Evolutionary conservation across 2,888 invertebrate genomes (phyloP), one percentile per base, ranked within the genome.

Genomic region (Acleris laterana): DNA sequence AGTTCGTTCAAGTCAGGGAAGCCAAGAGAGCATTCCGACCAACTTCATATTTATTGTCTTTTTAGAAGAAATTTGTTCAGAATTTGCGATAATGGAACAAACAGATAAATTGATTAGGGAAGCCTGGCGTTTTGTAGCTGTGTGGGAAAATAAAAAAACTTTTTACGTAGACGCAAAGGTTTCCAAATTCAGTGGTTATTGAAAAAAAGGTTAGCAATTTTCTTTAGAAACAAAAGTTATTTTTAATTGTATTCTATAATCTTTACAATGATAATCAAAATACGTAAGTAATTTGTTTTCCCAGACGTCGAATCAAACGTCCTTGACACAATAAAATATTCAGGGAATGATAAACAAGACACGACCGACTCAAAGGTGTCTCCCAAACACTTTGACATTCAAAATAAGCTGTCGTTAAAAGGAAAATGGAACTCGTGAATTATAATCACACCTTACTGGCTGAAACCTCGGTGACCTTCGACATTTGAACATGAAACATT

Each of bases 311-410:
- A 52, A 52, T 52, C 9, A 32, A 52, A 52, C 17, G 5, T 17
- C 52, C 11, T 17, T 17, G 19, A 9, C 49, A 38, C 6, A 58
- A 48, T 59, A 38, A 60, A 60, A 60, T 51, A 60, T 60, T 60
- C 59, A 60, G n/a, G 50, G 9, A 51, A 25, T 50, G n/a, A 51
- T 51, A 60, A 60, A 42, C 38, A 51, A 42, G 19, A 22, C 50
- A 22, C 38, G 44, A 32, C 22, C 32, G 19, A n/a, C 19, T 50
- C 49, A 17, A 50, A 56, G 17, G 17, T 17, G 56, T 44, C 44
- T n/a, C 25, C 25, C 2, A 13, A 6, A 25, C 25, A 7, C n/a
- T 44, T 57, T 46, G 46, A 57, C n/a, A 25, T n/a, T 57, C 57
- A n/a, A 57, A 46, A 57, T 38, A 38, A 22, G 20, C 17, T 25